phyloP scores from a whole-genome alignment of 1,140 invertebrate species.

The Chelonus insularis region DNA sequence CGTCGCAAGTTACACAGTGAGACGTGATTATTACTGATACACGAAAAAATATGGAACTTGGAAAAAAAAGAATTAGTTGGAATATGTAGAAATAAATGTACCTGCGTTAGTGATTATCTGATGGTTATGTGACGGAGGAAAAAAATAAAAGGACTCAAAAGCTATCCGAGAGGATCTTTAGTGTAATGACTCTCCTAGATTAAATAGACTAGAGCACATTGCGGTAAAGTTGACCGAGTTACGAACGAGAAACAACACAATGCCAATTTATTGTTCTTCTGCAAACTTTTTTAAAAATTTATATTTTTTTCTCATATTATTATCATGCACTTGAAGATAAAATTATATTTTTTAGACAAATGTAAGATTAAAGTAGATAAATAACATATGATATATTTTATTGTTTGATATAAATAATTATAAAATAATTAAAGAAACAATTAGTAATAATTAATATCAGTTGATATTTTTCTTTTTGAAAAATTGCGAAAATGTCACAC shows the following conservation, averaged over 20 bases:
- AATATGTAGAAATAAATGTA: background rate
- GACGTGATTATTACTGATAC: background rate
- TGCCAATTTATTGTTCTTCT: no score
- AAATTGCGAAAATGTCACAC: no score
- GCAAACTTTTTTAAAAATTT: background rate
- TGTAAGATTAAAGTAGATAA: no score
- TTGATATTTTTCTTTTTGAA: no score
- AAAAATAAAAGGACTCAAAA: background rate
- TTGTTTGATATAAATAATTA: no score
- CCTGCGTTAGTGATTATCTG: background rate
- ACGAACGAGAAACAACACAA: background rate
- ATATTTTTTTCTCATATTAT: background rate
- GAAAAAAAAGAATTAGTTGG: background rate
- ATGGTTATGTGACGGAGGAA: background rate
- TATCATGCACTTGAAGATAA: no score
- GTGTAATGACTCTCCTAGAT: background rate
- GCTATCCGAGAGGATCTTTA: background rate
- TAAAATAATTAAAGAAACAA: no score
- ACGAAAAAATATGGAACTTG: background rate
- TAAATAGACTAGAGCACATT: background rate
- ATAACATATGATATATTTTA: no score
- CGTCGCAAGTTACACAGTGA: background rate
- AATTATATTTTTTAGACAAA: no score
- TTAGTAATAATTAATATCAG: no score
- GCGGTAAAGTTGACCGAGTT: constrained; percentile 2